Base-by-base conservation (phyloP, 2,113 vertebrate species). In the Xiphophorus maculatus region DNA sequence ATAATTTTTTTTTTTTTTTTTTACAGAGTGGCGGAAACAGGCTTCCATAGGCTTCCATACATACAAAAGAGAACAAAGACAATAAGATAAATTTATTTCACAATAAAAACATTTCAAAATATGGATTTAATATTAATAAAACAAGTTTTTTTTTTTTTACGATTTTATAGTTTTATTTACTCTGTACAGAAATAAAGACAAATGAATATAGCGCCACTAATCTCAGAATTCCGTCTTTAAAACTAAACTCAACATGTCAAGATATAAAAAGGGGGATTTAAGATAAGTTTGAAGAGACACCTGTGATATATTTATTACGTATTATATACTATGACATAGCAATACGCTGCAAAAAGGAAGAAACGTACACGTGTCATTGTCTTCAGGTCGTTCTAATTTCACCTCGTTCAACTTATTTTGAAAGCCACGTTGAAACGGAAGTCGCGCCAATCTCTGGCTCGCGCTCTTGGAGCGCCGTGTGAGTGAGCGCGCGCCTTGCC, bases 391-490 rank as follows among this genome's bases (percentile, higher is more conserved):
- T 54, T n/a, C 15, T 54, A 54, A 25, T 54, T 9, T n/a, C 19
- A n/a, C 5, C 15, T 1, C 1, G 4, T 15, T 1, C 0, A 5
- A 44, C 81, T 88, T 87, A 87, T 74, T 88, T 54, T 69, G 82
- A 88, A 80, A 76, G n/a, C 5, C 1, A 8, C 1, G 22, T 8
- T 0, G 0, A 74, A 42, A 0, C 79, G 86, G 87, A 91, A 86
- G 54, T 70, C 7, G 22, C 60, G 10, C 29, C 48, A 7, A 6
- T 22, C 17, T 22, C 28, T 5, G 29, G 8, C 68, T 61, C 88
- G 71, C 91, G 80, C 82, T 78, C 81, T 85, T 84, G 83, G 75
- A n/a, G 81, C 79, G 68, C 88, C 44, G 33, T 89, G 84, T 68
- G 87, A 73, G 80, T 37, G 85, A 66, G 88, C 77, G 32, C 7